These are phyloP conservation scores for Austrolebias charrua DNA, from an alignment of 2,797 vertebrate genomes.

Conservation along the genomic window DNA sequence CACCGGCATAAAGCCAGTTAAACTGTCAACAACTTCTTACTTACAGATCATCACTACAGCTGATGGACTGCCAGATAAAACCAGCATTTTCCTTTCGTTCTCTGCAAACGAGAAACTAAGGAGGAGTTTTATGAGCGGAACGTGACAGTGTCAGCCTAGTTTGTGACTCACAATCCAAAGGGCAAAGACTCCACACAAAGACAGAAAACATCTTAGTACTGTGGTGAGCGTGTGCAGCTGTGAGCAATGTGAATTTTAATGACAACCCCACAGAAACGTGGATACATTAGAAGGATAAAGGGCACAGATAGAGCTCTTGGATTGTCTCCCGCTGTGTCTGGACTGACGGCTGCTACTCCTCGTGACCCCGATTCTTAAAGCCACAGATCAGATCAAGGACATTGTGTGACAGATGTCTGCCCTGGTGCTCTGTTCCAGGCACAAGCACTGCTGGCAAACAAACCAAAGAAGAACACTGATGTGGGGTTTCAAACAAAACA, in stretches of 20 bases:
- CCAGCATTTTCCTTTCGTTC: slow-evolving; percentile 25
- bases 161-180: slow-evolving; percentile 46
- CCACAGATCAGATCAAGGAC: slow-evolving; percentile 74
- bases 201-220: slow-evolving; percentile 62
- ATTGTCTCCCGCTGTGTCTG: slow-evolving; percentile 46
- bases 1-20: slow-evolving; percentile 60
- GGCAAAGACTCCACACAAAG: slow-evolving; percentile 52
- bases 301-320: slow-evolving; percentile 31
- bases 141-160: slow-evolving; percentile 41
- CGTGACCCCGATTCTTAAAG: slow-evolving; percentile 67
- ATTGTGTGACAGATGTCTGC: slow-evolving; percentile 76
- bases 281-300: slow-evolving; percentile 14
- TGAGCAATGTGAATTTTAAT: slow-evolving; percentile 48
- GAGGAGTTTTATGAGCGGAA: slow-evolving; percentile 43
- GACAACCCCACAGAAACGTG: slow-evolving; percentile 25
- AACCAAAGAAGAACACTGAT: slow-evolving; percentile 37
- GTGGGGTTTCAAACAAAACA: neutral
- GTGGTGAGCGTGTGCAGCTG: neutral
- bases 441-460: slow-evolving; percentile 67
- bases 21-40: slow-evolving; percentile 51
- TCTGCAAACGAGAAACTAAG: slow-evolving; percentile 53
- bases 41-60: slow-evolving; percentile 41
- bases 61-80: slow-evolving; percentile 53
- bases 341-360: slow-evolving; percentile 64
- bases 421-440: slow-evolving; percentile 71